Percentiles rank a stretch among this genome's conserved stretches.
These are phyloP conservation scores for Metalampra italica DNA, from an alignment of 2,888 invertebrate species.

Conservation along the genomic window DNA sequence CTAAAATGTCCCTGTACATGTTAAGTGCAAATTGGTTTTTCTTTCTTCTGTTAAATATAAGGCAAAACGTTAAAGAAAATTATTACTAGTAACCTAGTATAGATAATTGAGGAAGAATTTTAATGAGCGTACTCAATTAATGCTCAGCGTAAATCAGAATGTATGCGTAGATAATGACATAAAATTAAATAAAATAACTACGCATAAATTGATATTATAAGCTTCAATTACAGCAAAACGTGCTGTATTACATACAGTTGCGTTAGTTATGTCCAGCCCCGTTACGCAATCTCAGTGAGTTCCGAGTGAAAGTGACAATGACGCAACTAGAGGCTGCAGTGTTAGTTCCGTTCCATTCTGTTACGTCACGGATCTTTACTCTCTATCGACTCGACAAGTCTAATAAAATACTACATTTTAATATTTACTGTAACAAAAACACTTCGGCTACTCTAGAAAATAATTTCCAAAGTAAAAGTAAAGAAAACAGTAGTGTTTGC, in stretches of 20 bases:
- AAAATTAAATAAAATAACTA: neutral
- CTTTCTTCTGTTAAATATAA: too few relatives aligned
- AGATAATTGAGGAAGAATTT: too few relatives aligned
- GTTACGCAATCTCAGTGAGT: constrained; percentile 27
- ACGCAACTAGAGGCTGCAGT: constrained; percentile 10
- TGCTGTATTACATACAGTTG: neutral
- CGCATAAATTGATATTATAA: neutral
- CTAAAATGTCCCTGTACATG: too few relatives aligned
- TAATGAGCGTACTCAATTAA: too few relatives aligned
- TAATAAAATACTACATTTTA: neutral
- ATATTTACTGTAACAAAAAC: neutral
- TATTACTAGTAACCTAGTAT: too few relatives aligned
- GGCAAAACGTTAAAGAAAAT: too few relatives aligned
- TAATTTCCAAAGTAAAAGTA: too few relatives aligned
- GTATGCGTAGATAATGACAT: neutral
- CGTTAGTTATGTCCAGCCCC: neutral
- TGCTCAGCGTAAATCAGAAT: too few relatives aligned
- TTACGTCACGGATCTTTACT: constrained; percentile 33
- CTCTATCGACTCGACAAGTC: constrained; percentile 21
- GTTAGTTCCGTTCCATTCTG: constrained; percentile 22
- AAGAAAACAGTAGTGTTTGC: too few relatives aligned
- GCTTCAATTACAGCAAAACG: neutral
- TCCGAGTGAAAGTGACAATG: constrained; percentile 45
- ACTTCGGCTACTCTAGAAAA: too few relatives aligned
- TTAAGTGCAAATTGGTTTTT: too few relatives aligned